Percentiles rank a stretch among this genome's conserved stretches.
These are phyloP conservation scores for Lutraria lutraria DNA, from an alignment of 2,888 invertebrate species.

Conservation along the genomic window DNA sequence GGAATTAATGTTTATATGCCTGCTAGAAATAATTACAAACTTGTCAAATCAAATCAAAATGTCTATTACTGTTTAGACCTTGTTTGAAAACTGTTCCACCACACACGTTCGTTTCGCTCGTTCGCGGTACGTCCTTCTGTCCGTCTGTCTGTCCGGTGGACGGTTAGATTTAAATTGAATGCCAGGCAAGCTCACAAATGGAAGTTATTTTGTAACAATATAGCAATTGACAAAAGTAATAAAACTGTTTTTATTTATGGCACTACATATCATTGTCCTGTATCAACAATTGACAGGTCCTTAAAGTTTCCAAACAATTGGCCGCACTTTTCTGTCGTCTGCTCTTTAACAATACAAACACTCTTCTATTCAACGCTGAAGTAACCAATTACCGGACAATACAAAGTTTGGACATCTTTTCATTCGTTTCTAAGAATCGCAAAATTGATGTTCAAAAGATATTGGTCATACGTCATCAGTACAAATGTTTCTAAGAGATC, in stretches of 20 bases:
- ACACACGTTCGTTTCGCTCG: no score
- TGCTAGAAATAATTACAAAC: background rate
- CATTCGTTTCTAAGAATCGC: background rate
- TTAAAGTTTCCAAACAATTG: conserved; percentile 14
- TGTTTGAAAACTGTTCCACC: no score
- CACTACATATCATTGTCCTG: background rate
- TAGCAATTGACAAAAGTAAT: no score
- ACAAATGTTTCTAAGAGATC: background rate
- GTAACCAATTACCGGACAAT: conserved; percentile 17
- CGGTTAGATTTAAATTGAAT: no score
- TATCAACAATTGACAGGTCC: background rate
- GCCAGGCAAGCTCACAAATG: no score
- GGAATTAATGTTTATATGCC: background rate
- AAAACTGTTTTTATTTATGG: background rate
- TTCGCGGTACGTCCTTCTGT: no score
- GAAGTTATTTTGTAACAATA: no score
- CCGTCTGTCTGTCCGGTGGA: no score
- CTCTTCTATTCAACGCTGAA: background rate
- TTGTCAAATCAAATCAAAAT: no score
- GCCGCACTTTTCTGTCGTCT: background rate
- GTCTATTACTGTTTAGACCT: no score
- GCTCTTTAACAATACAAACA: background rate
- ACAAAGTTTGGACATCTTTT: conserved; percentile 4
- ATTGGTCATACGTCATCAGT: background rate
- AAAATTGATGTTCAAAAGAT: conserved; percentile 19